Percentiles rank a stretch among this genome's conserved stretches.
phyloP scores from a whole-genome alignment of 2,797 vertebrate genomes.

The Enteromius mattozi region DNA sequence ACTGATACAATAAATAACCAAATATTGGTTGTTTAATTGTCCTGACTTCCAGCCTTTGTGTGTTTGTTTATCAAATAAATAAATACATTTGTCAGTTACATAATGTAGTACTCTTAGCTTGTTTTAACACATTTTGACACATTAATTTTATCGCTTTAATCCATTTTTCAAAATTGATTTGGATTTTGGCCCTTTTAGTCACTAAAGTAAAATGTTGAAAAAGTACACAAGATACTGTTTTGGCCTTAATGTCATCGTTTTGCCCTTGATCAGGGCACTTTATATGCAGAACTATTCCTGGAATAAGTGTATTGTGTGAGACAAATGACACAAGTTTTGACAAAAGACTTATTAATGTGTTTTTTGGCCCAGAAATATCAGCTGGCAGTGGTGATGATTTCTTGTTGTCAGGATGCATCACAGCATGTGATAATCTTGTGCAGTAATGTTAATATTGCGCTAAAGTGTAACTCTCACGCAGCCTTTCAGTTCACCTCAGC shows the following conservation, averaged over 20 bases:
- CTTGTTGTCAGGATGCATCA: conserved; percentile 1
- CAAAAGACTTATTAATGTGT: background rate
- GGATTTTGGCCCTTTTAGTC: background rate
- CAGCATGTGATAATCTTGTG: background rate
- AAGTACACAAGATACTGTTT: background rate
- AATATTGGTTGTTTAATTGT: background rate
- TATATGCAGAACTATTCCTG: background rate
- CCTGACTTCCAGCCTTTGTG: background rate
- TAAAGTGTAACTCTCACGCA: background rate
- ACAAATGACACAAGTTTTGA: background rate
- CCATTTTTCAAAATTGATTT: background rate
- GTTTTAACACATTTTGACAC: background rate
- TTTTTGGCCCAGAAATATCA: conserved; percentile 6
- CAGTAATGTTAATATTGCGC: background rate
- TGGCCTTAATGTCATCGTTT: background rate
- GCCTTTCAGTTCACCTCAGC: conserved; percentile 7
- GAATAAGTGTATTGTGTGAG: background rate
- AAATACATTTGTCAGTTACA: background rate
- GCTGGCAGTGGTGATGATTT: background rate
- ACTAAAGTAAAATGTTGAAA: background rate
- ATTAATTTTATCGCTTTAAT: background rate
- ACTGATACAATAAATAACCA: background rate
- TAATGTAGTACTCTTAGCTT: background rate
- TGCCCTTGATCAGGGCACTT: background rate
- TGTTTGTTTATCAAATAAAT: background rate